Conservation (phyloP, 2,888 invertebrate species). For the Cremastinae sp. region DNA sequence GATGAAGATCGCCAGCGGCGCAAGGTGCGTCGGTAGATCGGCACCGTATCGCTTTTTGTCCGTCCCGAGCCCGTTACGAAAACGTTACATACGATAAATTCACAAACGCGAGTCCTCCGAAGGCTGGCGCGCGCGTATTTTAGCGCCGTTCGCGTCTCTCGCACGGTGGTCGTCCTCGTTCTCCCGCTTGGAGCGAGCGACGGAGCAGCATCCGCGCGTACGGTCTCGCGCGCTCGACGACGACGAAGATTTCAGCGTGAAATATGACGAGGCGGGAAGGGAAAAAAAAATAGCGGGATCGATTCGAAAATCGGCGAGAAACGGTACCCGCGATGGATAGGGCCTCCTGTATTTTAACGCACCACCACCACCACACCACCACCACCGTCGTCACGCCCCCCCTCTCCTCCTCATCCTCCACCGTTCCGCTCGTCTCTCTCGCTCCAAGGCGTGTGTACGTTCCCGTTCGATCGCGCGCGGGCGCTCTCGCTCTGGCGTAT, state of each 20-base stretch:
- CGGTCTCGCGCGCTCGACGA: conserved; percentile 13
- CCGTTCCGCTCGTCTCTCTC: conserved; percentile 35
- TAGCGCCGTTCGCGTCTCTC: conserved; percentile 39
- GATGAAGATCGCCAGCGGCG: conserved; percentile 19
- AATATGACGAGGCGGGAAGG: conserved; percentile 8
- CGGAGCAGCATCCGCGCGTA: conserved; percentile 52
- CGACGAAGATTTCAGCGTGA: background rate
- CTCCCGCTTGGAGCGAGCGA: conserved; percentile 3
- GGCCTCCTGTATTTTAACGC: conserved; percentile 6
- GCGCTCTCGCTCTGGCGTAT: conserved; percentile 23
- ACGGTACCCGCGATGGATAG: conserved; percentile 26
- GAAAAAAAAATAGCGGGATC: conserved; percentile 22
- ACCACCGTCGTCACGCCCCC: too few species aligned
- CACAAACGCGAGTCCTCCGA: conserved; percentile 22
- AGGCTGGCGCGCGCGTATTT: conserved; percentile 37
- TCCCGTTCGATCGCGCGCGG: conserved; percentile 51
- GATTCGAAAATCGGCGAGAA: conserved; percentile 43
- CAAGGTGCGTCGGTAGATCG: conserved; percentile 9
- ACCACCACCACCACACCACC: too few species aligned
- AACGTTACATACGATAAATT: background rate
- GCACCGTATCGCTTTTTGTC: background rate
- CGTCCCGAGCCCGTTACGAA: background rate
- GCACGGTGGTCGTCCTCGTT: conserved; percentile 52
- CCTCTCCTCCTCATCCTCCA: conserved; percentile 30
- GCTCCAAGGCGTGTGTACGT: conserved; percentile 19